Percentiles rank a stretch among this genome's conserved stretches.
Evolutionary conservation across 2,888 invertebrate species (phyloP).

Genomic region (Harpalus rubripes): DNA sequence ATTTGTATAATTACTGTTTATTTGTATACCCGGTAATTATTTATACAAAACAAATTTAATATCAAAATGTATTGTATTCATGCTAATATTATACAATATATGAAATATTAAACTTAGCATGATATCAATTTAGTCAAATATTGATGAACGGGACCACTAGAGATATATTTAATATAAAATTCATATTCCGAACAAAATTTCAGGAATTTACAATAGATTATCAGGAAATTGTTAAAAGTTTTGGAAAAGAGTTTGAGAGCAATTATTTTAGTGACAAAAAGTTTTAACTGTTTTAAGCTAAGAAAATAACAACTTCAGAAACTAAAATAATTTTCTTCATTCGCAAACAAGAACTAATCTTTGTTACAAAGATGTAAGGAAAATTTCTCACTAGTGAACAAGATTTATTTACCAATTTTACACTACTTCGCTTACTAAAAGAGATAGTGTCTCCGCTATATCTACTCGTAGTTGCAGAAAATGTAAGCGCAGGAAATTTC

Average conservation of each 20-base stretch:
- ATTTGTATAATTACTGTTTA: background rate
- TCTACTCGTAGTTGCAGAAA: too few relatives aligned
- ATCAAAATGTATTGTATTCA: background rate
- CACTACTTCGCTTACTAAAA: background rate
- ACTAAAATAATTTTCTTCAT: conserved; percentile 19
- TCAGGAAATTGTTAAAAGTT: background rate
- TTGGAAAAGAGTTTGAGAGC: background rate
- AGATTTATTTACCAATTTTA: background rate
- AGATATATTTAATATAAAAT: background rate
- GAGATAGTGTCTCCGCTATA: background rate
- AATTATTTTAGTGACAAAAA: conserved; percentile 10
- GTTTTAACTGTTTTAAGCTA: background rate
- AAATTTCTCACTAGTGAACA: background rate
- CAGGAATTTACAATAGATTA: conserved; percentile 3
- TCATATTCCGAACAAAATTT: background rate
- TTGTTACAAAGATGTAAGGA: background rate
- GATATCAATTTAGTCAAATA: background rate
- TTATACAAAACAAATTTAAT: background rate
- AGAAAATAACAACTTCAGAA: conserved; percentile 19
- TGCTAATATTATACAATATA: background rate
- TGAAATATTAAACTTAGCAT: background rate
- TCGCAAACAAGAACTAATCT: conserved; percentile 23
- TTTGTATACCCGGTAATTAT: background rate
- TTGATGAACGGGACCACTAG: background rate
- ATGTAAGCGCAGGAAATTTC: background rate